Evolutionary conservation across 2,888 invertebrate genomes (phyloP).

Genomic region (Laspeyria flexula): DNA sequence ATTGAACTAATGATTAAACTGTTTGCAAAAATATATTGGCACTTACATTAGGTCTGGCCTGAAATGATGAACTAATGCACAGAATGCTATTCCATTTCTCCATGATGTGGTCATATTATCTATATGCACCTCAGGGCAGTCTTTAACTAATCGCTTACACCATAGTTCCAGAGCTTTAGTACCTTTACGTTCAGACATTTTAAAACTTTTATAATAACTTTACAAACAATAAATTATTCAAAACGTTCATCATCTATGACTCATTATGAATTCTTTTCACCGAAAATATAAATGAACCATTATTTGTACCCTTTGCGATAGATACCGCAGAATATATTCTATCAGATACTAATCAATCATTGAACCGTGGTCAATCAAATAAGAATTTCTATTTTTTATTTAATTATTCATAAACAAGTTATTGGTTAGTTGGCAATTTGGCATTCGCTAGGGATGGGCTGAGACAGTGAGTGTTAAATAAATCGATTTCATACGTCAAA

Average conservation of each 20-base stretch:
- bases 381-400: slow-evolving; percentile 22
- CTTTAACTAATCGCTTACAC: slow-evolving; percentile 95
- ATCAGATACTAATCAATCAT: slow-evolving; percentile 15
- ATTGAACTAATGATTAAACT: background rate
- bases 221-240: slow-evolving; percentile 23
- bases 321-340: slow-evolving; percentile 11
- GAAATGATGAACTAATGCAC: slow-evolving; percentile 98
- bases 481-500: too few species aligned
- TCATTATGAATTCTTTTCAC: slow-evolving; percentile 38
- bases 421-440: slow-evolving; percentile 53
- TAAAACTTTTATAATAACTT: slow-evolving; percentile 33
- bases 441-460: slow-evolving; percentile 24
- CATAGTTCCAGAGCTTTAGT: slow-evolving; percentile 96
- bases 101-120: slow-evolving; percentile 98
- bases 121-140: slow-evolving; percentile 95
- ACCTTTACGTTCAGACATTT: slow-evolving; percentile 93
- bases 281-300: slow-evolving; percentile 23
- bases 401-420: slow-evolving; percentile 24
- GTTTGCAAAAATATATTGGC: background rate
- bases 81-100: slow-evolving; percentile 97
- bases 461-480: too few species aligned
- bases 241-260: slow-evolving; percentile 44
- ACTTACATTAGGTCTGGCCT: slow-evolving; percentile 98
- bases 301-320: slow-evolving; percentile 9
- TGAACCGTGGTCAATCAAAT: slow-evolving; percentile 19